phyloP scores from a whole-genome alignment of 1,140 invertebrate species.

The Calliphora vicina region DNA sequence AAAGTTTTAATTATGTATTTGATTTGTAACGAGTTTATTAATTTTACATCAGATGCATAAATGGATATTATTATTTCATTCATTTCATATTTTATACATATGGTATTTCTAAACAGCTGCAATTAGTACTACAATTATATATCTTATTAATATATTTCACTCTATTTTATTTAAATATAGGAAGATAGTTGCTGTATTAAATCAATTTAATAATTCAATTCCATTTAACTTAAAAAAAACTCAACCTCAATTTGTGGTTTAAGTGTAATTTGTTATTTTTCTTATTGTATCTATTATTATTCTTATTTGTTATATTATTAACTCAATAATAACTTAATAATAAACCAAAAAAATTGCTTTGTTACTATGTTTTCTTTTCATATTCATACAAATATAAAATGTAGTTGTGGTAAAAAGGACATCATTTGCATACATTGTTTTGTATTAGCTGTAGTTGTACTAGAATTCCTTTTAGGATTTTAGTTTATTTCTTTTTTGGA shows the following conservation, averaged over 20 bases:
- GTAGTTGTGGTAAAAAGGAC: constrained; percentile 37
- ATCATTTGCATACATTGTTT: constrained; percentile 27
- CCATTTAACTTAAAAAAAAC: background rate
- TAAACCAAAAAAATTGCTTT: background rate
- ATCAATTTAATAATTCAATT: too few relatives aligned
- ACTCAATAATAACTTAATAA: constrained; percentile 7
- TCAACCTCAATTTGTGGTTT: background rate
- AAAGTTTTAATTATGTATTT: too few relatives aligned
- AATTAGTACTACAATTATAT: too few relatives aligned
- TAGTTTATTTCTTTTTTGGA: too few relatives aligned
- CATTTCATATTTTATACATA: too few relatives aligned
- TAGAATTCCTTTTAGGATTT: background rate
- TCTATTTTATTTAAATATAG: too few relatives aligned
- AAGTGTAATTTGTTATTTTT: background rate
- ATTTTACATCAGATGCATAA: too few relatives aligned
- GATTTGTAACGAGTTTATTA: too few relatives aligned
- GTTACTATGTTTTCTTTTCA: background rate
- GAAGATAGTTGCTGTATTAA: too few relatives aligned
- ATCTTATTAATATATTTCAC: too few relatives aligned
- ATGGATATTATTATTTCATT: too few relatives aligned
- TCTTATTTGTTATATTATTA: background rate
- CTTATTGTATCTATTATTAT: background rate
- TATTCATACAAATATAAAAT: constrained; percentile 25
- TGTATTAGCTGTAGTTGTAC: background rate
- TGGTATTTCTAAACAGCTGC: too few relatives aligned